Percentiles rank a stretch among this genome's conserved stretches.
phyloP scores from a whole-genome alignment of 1,140 invertebrate species.

The Nasonia giraulti region DNA sequence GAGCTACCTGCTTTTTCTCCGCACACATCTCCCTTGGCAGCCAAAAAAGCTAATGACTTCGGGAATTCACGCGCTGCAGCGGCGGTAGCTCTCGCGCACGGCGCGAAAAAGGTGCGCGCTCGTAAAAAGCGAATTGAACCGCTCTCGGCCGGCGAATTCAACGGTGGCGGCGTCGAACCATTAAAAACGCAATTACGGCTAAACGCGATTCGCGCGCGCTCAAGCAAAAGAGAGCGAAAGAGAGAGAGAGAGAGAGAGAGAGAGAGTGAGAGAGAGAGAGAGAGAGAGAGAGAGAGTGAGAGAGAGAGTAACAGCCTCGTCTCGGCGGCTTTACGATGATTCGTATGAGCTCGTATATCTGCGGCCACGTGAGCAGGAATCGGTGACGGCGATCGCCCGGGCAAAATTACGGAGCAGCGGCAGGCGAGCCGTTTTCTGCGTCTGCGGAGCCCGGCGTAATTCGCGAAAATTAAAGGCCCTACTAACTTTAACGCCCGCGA shows the following conservation, averaged over 20 bases:
- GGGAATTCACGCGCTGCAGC: not conserved
- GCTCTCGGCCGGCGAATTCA: conserved; percentile 27
- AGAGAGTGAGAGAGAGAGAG: too few species aligned
- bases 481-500: conserved; percentile 31
- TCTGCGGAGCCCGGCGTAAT: not conserved
- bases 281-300: too few species aligned
- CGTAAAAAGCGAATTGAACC: conserved; percentile 36
- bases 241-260: not conserved
- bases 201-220: conserved; percentile 23
- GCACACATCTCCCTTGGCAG: not conserved
- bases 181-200: conserved; percentile 44
- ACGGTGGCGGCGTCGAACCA: not conserved
- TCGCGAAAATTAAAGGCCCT: conserved; percentile 34
- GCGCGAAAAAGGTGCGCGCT: conserved; percentile 2
- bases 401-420: not conserved
- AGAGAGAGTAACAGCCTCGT: conserved; percentile 1
- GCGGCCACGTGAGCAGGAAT: not conserved
- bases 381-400: not conserved
- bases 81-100: not conserved
- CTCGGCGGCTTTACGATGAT: conserved; percentile 44
- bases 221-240: not conserved
- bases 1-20: not conserved
- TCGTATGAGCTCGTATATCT: conserved; percentile 39
- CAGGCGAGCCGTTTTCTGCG: not conserved
- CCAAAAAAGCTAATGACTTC: conserved; percentile 27